A percentile compares a stretch with the other conserved stretches of the same genome.
These are phyloP conservation scores for Pogonomyrmex californicus DNA, from an alignment of 1,140 invertebrate species.

Conservation along the genomic window DNA sequence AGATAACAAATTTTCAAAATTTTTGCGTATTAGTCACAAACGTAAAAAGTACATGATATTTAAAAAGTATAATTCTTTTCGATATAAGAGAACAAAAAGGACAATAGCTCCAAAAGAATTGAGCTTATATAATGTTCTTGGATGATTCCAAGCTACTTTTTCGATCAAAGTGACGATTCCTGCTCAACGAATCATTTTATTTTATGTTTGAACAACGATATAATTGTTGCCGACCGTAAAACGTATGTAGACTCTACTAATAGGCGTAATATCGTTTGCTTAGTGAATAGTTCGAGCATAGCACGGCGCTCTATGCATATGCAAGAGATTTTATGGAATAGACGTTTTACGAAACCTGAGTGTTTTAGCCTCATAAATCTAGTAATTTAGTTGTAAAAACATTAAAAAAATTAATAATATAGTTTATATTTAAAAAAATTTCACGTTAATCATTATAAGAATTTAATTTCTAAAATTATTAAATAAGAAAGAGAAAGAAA, in stretches of 20 bases:
- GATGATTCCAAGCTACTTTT: background rate
- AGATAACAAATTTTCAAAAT: background rate
- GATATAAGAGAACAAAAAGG: background rate
- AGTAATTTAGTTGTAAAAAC: background rate
- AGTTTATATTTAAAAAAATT: background rate
- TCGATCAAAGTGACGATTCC: constrained; percentile 9
- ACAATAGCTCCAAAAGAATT: background rate
- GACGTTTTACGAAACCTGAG: background rate
- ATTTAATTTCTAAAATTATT: background rate
- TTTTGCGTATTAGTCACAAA: background rate
- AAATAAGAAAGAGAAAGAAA: background rate
- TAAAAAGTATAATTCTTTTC: background rate
- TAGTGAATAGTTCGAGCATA: constrained; percentile 18
- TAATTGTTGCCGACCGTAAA: constrained; percentile 32
- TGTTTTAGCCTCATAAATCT: background rate
- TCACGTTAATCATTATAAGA: background rate
- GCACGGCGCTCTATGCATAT: constrained; percentile 44
- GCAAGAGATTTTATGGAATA: constrained; percentile 16
- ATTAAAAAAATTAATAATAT: background rate
- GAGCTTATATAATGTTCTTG: background rate
- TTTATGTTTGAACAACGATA: constrained; percentile 20
- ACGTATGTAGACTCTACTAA: constrained; percentile 28
- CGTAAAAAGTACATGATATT: background rate
- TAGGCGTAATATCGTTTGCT: background rate
- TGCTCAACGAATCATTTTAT: constrained; percentile 42